These are phyloP conservation scores for Poeciliopsis turneri DNA, from an alignment of 2,797 vertebrate genomes.

Conservation along the genomic window DNA sequence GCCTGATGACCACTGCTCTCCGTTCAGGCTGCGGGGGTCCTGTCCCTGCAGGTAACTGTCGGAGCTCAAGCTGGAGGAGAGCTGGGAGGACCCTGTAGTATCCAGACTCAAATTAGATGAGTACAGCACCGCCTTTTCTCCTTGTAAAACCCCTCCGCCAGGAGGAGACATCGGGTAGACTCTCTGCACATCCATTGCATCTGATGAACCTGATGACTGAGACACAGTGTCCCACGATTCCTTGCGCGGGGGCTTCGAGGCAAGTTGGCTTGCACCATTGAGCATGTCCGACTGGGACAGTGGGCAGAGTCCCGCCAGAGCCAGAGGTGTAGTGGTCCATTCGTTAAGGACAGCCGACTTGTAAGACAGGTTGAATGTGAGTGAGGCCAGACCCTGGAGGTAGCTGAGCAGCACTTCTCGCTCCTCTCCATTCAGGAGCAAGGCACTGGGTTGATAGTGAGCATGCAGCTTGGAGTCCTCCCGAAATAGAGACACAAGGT, in stretches of 20 bases:
- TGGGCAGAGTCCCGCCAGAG: slow-evolving; percentile 91
- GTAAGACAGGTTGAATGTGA: slow-evolving; percentile 92
- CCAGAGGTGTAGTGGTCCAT: slow-evolving; percentile 93
- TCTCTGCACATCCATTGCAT: slow-evolving; percentile 78
- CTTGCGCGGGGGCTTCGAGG: slow-evolving; percentile 70
- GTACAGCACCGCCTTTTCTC: slow-evolving; percentile 71
- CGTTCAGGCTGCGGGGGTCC: slow-evolving; percentile 77
- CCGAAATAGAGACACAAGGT: slow-evolving; percentile 89
- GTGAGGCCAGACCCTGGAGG: slow-evolving; percentile 90
- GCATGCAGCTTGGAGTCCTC: slow-evolving; percentile 83
- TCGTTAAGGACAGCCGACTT: slow-evolving; percentile 94
- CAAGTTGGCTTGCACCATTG: slow-evolving; percentile 25
- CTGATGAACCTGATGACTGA: slow-evolving; percentile 86
- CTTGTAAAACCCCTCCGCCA: slow-evolving; percentile 51
- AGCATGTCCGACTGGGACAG: slow-evolving; percentile 69
- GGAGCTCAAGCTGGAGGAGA: slow-evolving; percentile 93
- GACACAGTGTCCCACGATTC: slow-evolving; percentile 88
- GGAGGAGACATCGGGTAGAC: slow-evolving; percentile 39
- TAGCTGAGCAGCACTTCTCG: slow-evolving; percentile 94
- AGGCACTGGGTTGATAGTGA: slow-evolving; percentile 87
- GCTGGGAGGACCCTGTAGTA: slow-evolving; percentile 90
- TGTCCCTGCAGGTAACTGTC: slow-evolving; percentile 83
- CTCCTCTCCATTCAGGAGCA: slow-evolving; percentile 90
- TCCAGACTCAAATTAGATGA: slow-evolving; percentile 90
- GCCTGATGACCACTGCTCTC: slow-evolving; percentile 80